Percentiles rank a stretch among this genome's conserved stretches.
phyloP scores from a whole-genome alignment of 2,113 vertebrate species.

The Felis chaus region DNA sequence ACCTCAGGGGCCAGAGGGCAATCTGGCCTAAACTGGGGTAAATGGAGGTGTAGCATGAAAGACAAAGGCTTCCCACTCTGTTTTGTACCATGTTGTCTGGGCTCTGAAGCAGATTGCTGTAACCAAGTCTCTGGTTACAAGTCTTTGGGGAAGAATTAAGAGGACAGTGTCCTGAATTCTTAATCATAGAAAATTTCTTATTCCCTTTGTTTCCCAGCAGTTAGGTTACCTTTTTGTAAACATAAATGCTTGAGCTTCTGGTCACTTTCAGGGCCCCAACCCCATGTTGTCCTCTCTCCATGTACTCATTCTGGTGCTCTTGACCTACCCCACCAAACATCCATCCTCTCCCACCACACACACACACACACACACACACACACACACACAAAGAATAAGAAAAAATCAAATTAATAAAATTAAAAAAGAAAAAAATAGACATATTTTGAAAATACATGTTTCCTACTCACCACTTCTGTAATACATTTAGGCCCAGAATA shows the following conservation, averaged over 20 bases:
- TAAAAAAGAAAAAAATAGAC: background rate
- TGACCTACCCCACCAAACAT: background rate
- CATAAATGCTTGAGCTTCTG: background rate
- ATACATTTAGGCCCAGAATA: background rate
- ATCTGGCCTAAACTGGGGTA: background rate
- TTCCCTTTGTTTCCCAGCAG: background rate
- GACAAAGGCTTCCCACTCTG: background rate
- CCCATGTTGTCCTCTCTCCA: no score
- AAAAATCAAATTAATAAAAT: background rate
- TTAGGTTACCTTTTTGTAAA: background rate
- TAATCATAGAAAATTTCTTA: background rate
- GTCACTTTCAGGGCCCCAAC: background rate
- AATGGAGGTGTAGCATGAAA: background rate
- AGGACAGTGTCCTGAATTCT: background rate
- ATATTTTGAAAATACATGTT: background rate
- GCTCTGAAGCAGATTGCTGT: background rate
- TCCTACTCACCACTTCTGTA: background rate
- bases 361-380: no score
- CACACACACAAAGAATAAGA: background rate
- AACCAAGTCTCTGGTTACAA: background rate
- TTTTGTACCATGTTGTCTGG: background rate
- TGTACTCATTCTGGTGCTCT: background rate
- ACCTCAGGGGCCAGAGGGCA: background rate
- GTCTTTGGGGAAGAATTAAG: background rate
- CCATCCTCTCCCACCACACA: background rate